Evolutionary conservation across 2,113 vertebrate genomes (phyloP), one percentile per base, ranked within the genome.

Genomic region (Serilophus lunatus): DNA sequence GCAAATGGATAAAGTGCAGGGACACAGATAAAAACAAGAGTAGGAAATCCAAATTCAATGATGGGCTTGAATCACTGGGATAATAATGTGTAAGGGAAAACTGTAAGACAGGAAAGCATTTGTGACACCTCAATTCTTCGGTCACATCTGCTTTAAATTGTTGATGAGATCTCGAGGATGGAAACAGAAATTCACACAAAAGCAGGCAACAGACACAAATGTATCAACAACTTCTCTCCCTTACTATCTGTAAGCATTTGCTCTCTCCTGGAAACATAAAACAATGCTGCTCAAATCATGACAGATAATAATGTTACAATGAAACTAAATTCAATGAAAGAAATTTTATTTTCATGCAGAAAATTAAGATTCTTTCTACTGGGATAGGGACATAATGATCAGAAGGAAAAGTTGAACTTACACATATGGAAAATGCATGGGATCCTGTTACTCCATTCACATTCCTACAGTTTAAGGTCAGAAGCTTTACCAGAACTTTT

Each of bases 401-500:
- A 77, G 56, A 64, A 93, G 33, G 44, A 49, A 10, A 86, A 88
- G 33, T 0, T 25, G 54, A 79, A 86, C 25, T 75, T 29, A 33
- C 8, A 81, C 40, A 65, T 25, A 86, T 4, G n/a, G 82, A 87
- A 95, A 74, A 84, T 0, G 26, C 74, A 63, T 7, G 22, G 23
- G 24, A 71, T 56, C 51, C 18, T 19, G 6, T 82, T 77, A 50
- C 63, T 81, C 90, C 69, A 61, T 78, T 78, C 69, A 80, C 56
- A 69, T 81, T 93, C 70, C 35, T 88, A 61, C 60, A 22, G 56
- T 75, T 88, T 26, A 88, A 51, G 59, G 31, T 69, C 63, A 86
- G 63, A 92, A 80, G 53, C 22, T 64, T 88, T 88, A 86, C 31
- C 10, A 88, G 35, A 76, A 49, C 64, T 83, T 68, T 72, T 88